phyloP scores from a whole-genome alignment of 2,797 vertebrate genomes.

The Chelidonichthys spinosus region DNA sequence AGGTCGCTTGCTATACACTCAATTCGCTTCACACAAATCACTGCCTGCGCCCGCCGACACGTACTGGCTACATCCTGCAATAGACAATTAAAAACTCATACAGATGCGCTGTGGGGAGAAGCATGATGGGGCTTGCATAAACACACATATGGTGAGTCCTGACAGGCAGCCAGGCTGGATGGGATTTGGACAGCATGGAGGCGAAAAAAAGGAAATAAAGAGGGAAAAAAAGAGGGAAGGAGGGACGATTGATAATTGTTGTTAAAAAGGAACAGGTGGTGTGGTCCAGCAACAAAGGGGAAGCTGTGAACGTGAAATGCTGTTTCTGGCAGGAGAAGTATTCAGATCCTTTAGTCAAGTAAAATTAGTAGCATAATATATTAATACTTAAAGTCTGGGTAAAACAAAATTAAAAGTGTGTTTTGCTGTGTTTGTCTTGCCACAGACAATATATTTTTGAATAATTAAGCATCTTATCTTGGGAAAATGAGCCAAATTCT shows the following conservation, averaged over 20 bases:
- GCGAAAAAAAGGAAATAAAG: slow-evolving; percentile 37
- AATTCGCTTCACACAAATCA: slow-evolving; percentile 75
- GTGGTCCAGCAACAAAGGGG: neutral
- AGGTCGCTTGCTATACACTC: slow-evolving; percentile 69
- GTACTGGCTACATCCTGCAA: slow-evolving; percentile 60
- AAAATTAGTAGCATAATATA: neutral
- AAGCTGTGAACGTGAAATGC: slow-evolving; percentile 14
- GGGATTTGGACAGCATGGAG: slow-evolving; percentile 40
- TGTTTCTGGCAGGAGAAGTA: neutral
- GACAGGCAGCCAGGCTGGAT: slow-evolving; percentile 46
- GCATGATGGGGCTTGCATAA: slow-evolving; percentile 27
- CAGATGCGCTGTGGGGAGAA: slow-evolving; percentile 65
- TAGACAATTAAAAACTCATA: slow-evolving; percentile 71
- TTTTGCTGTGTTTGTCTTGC: neutral
- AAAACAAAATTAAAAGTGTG: neutral
- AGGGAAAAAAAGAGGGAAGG: neutral
- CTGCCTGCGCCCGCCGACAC: slow-evolving; percentile 52
- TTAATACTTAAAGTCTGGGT: neutral
- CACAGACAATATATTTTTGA: neutral
- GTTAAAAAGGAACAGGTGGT: slow-evolving; percentile 46
- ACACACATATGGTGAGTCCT: slow-evolving; percentile 62
- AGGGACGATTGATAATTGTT: slow-evolving; percentile 15
- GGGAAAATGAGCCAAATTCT: too few relatives aligned
- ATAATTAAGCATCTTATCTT: too few relatives aligned
- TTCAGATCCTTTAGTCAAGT: neutral